Conservation (phyloP, 2,797 vertebrate genomes). For the Melanotaenia nigrans region DNA sequence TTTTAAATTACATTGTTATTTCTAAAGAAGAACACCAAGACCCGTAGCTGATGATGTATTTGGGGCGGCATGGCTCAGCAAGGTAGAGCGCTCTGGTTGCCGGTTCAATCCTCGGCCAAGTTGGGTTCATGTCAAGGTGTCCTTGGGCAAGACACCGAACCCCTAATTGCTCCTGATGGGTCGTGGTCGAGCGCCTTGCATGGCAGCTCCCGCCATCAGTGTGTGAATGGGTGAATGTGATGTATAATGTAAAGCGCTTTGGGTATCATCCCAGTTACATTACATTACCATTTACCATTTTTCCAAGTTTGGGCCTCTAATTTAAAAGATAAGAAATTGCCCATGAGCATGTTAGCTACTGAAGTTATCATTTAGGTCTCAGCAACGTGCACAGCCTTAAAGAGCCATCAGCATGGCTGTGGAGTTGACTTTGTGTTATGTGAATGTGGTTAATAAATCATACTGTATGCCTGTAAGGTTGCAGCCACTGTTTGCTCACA, state of each 20-base stretch:
- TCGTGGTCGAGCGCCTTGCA: no score
- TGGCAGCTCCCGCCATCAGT: no score
- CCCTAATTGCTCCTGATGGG: no score
- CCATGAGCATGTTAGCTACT: neutral
- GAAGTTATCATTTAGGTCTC: neutral
- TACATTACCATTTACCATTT: no score
- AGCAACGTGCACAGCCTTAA: neutral
- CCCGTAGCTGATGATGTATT: neutral
- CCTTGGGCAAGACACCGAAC: no score
- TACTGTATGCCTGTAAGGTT: neutral
- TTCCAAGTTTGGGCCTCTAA: neutral
- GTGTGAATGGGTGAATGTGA: no score
- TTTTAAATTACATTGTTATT: neutral
- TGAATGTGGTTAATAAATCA: neutral
- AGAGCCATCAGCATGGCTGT: neutral
- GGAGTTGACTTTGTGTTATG: neutral
- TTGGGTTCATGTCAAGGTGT: no score
- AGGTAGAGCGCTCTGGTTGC: no score
- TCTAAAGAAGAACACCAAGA: neutral
- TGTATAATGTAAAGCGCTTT: no score
- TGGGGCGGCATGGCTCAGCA: no score
- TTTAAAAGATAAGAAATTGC: neutral
- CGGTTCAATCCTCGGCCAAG: no score
- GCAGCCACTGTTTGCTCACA: neutral
- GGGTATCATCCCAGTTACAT: no score